Base-by-base conservation (phyloP, 2,113 vertebrate genomes). In the Rhombomys opimus region DNA sequence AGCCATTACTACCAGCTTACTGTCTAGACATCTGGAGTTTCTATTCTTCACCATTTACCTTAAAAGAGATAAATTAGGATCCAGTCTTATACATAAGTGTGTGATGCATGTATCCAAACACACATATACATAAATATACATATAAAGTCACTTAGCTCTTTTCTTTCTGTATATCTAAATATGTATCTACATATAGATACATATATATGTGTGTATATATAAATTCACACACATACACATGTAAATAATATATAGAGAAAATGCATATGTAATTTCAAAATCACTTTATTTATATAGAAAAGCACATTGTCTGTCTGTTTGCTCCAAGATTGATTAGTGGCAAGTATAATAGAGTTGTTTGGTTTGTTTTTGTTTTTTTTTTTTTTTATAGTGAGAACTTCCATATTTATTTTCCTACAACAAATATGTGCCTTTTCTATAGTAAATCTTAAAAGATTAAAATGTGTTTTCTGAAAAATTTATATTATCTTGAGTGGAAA, bases 391-490 rank as follows among this genome's bases (percentile, higher is more conserved):
- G 57, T 90, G 32, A 84, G 84, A 95, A 81, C 6, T 59, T 93
- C 2, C 46, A 13, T 78, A 80, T 89, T 81, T 46, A 25, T 87
- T 95, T 87, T 91, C 3, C n/a, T 15, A 38, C 50, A 78, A 41
- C 10, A 95, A 89, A 18, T 35, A 30, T 59, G 7, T 88, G 18
- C n/a, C 27, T 68, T 59, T 35, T 77, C 65, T 77, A 27, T 68
- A 67, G 85, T 35, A 68, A 68, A 41, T 86, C 77, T 68, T 54
- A 87, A 92, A 78, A 77, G 2, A 41, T 50, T 78, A 14, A 63
- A 92, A 93, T 52, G 4, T 82, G 78, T 57, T 82, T 92, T 57
- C 77, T 89, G 72, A 89, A 94, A 95, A 41, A 12, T 91, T 90
- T n/a, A 7, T 87, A 2, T 78, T 75, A 54, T 75, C 61, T 92